Percentiles rank a stretch among this genome's conserved stretches.
Conservation (phyloP, 92 coral and sea anemone species). For the Phenganax subtilis region DNA sequence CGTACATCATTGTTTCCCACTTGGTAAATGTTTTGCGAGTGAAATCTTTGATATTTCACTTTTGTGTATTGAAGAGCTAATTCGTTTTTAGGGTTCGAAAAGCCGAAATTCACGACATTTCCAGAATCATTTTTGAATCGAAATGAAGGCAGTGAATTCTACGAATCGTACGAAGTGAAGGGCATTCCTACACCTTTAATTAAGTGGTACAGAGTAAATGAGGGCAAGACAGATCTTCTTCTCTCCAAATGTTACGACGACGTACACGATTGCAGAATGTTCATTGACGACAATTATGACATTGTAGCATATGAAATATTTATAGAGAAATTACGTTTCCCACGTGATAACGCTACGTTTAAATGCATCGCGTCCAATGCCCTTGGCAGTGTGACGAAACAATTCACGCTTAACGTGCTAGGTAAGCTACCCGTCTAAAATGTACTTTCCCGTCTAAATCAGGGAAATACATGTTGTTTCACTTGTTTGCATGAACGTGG, state of each 20-base stretch:
- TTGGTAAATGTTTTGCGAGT: too few species aligned
- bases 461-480: neutral
- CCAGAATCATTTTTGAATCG: neutral
- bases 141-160: too few species aligned
- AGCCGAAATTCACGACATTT: conserved; percentile 5
- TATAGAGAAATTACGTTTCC: neutral
- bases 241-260: conserved; percentile 16
- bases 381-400: neutral
- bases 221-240: conserved; percentile 1
- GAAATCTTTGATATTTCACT: too few species aligned
- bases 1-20: too few species aligned
- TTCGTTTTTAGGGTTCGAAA: neutral
- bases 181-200: conserved; percentile 41
- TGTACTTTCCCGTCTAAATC: neutral
- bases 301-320: neutral
- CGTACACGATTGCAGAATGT: neutral
- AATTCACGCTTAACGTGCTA: neutral
- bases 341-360: neutral
- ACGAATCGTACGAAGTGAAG: neutral
- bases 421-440: neutral
- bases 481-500: neutral
- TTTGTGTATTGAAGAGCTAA: too few species aligned
- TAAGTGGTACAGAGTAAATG: conserved; percentile 38
- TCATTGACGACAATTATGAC: neutral
- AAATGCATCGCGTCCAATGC: neutral